phyloP scores from a whole-genome alignment of 2,113 vertebrate species.

The Clarias gariepinus region DNA sequence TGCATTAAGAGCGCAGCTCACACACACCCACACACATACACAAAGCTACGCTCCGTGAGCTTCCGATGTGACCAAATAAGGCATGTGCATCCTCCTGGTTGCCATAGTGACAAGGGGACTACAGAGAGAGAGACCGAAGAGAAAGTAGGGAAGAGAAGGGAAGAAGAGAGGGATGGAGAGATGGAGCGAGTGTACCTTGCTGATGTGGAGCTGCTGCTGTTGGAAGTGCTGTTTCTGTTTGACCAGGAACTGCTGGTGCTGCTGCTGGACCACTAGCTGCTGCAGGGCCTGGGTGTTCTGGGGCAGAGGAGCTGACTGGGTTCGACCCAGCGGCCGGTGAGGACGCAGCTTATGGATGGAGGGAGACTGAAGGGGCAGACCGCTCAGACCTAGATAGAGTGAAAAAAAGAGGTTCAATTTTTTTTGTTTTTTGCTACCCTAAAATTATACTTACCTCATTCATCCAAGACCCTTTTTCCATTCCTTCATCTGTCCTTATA shows the following conservation, averaged over 20 bases:
- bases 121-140: not conserved
- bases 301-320: constrained; percentile 94
- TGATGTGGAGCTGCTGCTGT: constrained; percentile 92
- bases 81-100: constrained; percentile 64
- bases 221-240: constrained; percentile 99
- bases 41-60: constrained; percentile 34
- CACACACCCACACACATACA: constrained; percentile 23
- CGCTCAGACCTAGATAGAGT: constrained; percentile 77
- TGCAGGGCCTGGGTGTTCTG: constrained; percentile 94
- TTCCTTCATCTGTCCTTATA: too few species aligned
- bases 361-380: constrained; percentile 84
- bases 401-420: not conserved
- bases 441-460: not conserved
- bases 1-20: constrained; percentile 23
- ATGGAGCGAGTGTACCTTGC: constrained; percentile 77
- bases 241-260: constrained; percentile 98
- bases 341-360: constrained; percentile 92
- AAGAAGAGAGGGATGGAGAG: not conserved
- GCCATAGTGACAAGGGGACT: constrained; percentile 66
- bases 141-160: constrained; percentile 10
- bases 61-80: constrained; percentile 65
- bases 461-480: not conserved
- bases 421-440: not conserved
- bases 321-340: constrained; percentile 93
- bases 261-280: constrained; percentile 97